Conservation (phyloP, 1,140 invertebrate species). For the Oreohelix idahoensis region DNA sequence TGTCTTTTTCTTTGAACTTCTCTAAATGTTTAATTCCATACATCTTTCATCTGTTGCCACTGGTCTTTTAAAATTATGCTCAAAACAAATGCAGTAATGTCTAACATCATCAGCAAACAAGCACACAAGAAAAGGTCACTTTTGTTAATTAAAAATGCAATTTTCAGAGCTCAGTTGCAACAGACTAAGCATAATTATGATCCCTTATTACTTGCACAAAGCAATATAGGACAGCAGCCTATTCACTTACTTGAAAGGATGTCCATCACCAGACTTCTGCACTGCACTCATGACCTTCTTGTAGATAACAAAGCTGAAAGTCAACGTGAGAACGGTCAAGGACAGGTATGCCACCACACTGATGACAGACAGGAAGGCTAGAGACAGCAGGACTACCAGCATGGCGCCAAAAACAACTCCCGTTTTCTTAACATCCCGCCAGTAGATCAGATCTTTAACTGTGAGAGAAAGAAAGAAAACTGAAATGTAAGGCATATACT, state of each 20-base stretch:
- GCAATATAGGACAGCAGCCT: no score
- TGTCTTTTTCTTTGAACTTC: no score
- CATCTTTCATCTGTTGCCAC: no score
- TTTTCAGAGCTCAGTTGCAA: no score
- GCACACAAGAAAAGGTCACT: no score
- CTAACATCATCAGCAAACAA: no score
- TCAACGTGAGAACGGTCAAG: conserved; percentile 85
- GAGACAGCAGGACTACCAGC: conserved; percentile 88
- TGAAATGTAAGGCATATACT: no score
- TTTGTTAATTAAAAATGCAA: neutral
- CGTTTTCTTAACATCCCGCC: conserved; percentile 94
- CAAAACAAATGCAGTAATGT: no score
- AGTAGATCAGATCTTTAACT: conserved; percentile 97
- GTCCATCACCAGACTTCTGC: conserved; percentile 95
- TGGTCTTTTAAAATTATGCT: no score
- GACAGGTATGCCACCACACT: conserved; percentile 93
- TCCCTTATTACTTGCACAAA: no score
- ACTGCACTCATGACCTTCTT: conserved; percentile 95
- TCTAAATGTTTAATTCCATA: no score
- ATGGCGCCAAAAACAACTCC: conserved; percentile 91
- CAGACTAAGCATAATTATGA: no score
- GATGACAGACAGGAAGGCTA: conserved; percentile 95
- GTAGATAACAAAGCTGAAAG: conserved; percentile 94
- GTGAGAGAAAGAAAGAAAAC: conserved; percentile 72
- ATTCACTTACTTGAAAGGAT: conserved; percentile 98